Base-by-base conservation (phyloP, 2,113 vertebrate genomes). In the Pitta sordida region DNA sequence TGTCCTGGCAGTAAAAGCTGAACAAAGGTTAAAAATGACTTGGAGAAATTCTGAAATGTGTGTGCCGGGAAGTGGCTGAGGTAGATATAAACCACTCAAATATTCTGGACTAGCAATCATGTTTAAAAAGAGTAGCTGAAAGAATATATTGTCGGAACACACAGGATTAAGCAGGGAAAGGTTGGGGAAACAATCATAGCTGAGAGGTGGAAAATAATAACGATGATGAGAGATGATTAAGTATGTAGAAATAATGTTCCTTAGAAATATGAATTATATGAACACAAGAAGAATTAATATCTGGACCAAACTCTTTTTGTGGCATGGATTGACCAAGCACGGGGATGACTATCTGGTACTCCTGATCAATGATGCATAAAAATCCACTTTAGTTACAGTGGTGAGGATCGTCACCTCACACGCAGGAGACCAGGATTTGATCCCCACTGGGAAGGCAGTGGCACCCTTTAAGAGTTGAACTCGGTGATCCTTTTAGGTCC, bases 21-120 rank as follows among this genome's bases (percentile, higher is more conserved):
- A 80, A n/a, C 37, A 63, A 58, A 86, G 49, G 84, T 56, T 95
- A 95, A 94, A 88, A 56, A 62, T 91, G 16, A 58, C 55, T 82
- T 44, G 49, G 34, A 67, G 56, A 85, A 94, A 39, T 87, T 93
- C 48, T 85, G 71, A 90, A 91, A 77, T 24, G 59, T 7, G 6
- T 92, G 44, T 95, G n/a, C 48, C 2, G 3, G 79, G 94, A 95
- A 82, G 11, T 86, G 41, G 29, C 81, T 30, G 48, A 59, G 46
- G 44, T 77, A 46, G 59, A 46, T 79, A 52, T 93, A 94, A 95
- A 95, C 30, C 79, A 88, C 22, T 32, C 30, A 55, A 74, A 44
- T 62, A 21, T 70, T 79, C 65, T 77, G 59, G 46, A 30, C n/a
- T 51, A 63, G 18, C 55, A 91, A 27, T 69, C 7, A 12, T 48